Evolutionary conservation across 2,888 invertebrate species (phyloP).

Genomic region (Eupelmus urozonus): DNA sequence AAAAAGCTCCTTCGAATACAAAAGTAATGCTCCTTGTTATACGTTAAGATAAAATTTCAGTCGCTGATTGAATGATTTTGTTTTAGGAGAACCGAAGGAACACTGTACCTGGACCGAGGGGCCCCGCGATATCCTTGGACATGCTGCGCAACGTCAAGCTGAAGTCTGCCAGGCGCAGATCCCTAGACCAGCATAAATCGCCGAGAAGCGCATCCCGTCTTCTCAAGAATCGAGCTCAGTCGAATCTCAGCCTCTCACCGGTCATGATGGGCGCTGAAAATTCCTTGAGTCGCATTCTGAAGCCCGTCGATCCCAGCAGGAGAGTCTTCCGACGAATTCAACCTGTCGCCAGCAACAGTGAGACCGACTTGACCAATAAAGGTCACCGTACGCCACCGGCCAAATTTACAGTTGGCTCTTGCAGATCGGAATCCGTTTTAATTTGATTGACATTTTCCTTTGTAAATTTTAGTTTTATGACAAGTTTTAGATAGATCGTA

Average conservation of each 20-base stretch:
- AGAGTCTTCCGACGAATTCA: slow-evolving; percentile 61
- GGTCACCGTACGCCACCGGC: neutral
- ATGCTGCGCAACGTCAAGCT: slow-evolving; percentile 75
- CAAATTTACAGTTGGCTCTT: slow-evolving; percentile 18
- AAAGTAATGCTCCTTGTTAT: slow-evolving; percentile 64
- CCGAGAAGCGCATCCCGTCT: slow-evolving; percentile 66
- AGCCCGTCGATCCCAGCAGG: slow-evolving; percentile 65
- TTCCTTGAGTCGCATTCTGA: slow-evolving; percentile 65
- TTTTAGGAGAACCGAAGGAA: slow-evolving; percentile 67
- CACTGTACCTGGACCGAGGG: slow-evolving; percentile 63
- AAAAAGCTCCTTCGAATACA: slow-evolving; percentile 69
- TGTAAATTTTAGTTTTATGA: slow-evolving; percentile 19
- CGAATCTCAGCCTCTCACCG: slow-evolving; percentile 67
- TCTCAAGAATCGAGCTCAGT: slow-evolving; percentile 60
- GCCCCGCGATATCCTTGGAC: slow-evolving; percentile 72
- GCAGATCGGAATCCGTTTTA: slow-evolving; percentile 37
- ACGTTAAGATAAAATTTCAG: neutral
- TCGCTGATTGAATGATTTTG: neutral
- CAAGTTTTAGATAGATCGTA: slow-evolving; percentile 8
- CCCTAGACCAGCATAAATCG: slow-evolving; percentile 65
- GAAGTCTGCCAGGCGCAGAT: slow-evolving; percentile 69
- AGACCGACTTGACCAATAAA: slow-evolving; percentile 19
- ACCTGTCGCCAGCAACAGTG: slow-evolving; percentile 23
- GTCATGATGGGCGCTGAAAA: slow-evolving; percentile 64
- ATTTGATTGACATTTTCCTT: too few species aligned